These are phyloP conservation scores for Torymus auratus DNA, from an alignment of 2,888 invertebrate species.

Conservation along the genomic window DNA sequence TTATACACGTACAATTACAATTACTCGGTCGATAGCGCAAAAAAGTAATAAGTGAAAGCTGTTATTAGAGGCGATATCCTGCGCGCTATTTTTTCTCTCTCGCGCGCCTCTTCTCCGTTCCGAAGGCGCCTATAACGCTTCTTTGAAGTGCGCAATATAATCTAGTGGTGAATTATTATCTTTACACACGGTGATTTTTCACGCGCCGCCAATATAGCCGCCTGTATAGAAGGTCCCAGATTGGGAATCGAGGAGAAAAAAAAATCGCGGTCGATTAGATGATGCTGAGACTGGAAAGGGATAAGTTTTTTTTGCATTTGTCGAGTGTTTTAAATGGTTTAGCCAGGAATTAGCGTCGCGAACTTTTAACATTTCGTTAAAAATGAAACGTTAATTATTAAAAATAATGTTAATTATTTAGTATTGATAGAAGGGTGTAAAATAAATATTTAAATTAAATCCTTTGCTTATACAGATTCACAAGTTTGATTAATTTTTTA, in stretches of 20 bases:
- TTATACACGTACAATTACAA: slow-evolving; percentile 26
- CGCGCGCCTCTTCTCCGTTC: background rate
- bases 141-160: slow-evolving; percentile 4
- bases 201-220: background rate
- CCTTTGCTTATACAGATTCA: too few relatives aligned
- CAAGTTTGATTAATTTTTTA: too few relatives aligned
- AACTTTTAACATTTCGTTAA: too few relatives aligned
- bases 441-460: too few relatives aligned
- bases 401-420: too few relatives aligned
- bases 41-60: slow-evolving; percentile 45
- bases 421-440: too few relatives aligned
- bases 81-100: slow-evolving; percentile 10
- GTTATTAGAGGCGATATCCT: slow-evolving; percentile 18
- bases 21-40: background rate
- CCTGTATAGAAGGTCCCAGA: background rate
- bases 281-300: too few relatives aligned
- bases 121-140: background rate
- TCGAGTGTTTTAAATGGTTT: too few relatives aligned
- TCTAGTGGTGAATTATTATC: slow-evolving; percentile 7
- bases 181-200: background rate
- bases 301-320: too few relatives aligned
- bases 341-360: too few relatives aligned
- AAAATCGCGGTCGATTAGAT: background rate
- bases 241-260: background rate
- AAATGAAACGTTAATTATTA: too few relatives aligned